Conservation (phyloP, 1,140 invertebrate species). For the Heliconius eleuchia region DNA sequence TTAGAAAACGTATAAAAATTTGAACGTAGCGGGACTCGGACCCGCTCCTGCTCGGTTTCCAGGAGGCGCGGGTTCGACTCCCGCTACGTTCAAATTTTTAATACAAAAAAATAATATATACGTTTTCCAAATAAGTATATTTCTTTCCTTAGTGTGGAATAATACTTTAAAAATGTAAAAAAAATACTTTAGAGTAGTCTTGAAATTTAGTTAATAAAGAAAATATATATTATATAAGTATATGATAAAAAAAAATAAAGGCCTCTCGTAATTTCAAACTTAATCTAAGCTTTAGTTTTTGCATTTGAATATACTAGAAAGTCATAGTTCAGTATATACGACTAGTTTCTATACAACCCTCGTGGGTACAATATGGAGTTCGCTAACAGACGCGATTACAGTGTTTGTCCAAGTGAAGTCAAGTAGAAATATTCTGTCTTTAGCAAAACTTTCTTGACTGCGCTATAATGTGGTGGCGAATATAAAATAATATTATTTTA, state of each 20-base stretch:
- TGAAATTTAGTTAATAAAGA: too few relatives aligned
- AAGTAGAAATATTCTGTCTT: constrained; percentile 19
- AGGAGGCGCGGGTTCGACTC: too few relatives aligned
- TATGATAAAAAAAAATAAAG: background rate
- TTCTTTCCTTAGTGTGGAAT: too few relatives aligned
- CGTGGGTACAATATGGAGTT: constrained; percentile 21
- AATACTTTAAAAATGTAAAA: too few relatives aligned
- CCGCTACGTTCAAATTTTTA: too few relatives aligned
- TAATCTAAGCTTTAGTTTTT: background rate
- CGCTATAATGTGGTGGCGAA: background rate
- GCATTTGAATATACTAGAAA: background rate
- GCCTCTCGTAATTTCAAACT: background rate
- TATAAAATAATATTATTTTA: background rate
- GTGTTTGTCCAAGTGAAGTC: constrained; percentile 19
- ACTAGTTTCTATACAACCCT: constrained; percentile 6
- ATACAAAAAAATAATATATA: too few relatives aligned
- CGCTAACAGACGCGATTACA: constrained; percentile 13
- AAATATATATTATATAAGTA: too few relatives aligned
- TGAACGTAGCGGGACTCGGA: too few relatives aligned
- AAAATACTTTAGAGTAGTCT: too few relatives aligned
- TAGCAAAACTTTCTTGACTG: constrained; percentile 7
- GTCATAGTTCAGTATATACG: background rate
- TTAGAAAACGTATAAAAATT: too few relatives aligned
- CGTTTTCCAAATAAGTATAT: too few relatives aligned
- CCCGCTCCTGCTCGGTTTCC: too few relatives aligned